A percentile compares a stretch with the other conserved stretches of the same genome.
phyloP scores from a whole-genome alignment of 2,797 vertebrate genomes.

The Hoplostethus atlanticus region DNA sequence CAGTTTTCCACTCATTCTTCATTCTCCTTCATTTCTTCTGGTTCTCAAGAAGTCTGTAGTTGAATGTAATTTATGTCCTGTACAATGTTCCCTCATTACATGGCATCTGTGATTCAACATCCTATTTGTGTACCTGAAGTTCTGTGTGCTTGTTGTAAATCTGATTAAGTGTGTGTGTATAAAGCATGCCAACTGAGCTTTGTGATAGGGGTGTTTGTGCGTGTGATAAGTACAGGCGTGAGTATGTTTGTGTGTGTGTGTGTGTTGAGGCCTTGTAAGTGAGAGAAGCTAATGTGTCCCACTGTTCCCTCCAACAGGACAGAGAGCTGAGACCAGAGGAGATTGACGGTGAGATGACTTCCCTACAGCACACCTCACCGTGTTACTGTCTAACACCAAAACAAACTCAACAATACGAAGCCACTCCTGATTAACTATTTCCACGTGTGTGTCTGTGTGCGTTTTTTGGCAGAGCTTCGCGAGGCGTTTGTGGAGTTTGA shows the following conservation, averaged over 20 bases:
- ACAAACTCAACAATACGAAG: background rate
- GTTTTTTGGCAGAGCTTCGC: slow-evolving; percentile 88
- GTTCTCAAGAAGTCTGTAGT: slow-evolving; percentile 2
- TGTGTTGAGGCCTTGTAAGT: background rate
- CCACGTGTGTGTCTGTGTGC: background rate
- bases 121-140: background rate
- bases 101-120: background rate
- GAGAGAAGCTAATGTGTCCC: slow-evolving; percentile 24
- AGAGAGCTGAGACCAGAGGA: slow-evolving; percentile 85
- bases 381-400: background rate
- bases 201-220: background rate
- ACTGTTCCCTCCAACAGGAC: slow-evolving; percentile 75
- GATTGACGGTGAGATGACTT: slow-evolving; percentile 79
- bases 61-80: slow-evolving; percentile 2
- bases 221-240: no score
- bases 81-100: background rate
- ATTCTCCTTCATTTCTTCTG: slow-evolving; percentile 10
- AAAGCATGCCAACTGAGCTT: slow-evolving; percentile 7
- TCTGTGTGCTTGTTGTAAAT: background rate
- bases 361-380: background rate
- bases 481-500: slow-evolving; percentile 95
- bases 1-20: no score
- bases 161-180: slow-evolving; percentile 7
- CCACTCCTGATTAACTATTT: background rate
- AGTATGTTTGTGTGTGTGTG: background rate